These are phyloP conservation scores for Delphinapterus leucas DNA, from an alignment of 2,113 vertebrate genomes.

Conservation along the genomic window DNA sequence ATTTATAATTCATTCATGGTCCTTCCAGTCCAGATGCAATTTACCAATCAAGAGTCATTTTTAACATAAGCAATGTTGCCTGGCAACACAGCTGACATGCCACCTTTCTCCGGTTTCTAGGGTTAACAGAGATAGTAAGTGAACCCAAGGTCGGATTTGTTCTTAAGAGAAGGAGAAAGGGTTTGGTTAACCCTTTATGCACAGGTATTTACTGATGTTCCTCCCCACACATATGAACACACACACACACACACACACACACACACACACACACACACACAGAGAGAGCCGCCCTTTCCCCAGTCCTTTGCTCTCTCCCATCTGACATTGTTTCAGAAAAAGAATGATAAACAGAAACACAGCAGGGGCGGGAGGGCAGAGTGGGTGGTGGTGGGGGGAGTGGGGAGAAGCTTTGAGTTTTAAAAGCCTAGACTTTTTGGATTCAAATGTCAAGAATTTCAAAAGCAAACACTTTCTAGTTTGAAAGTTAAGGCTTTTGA, in stretches of 20 bases:
- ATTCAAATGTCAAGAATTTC: constrained; percentile 9
- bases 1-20: neutral
- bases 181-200: neutral
- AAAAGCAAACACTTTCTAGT: neutral
- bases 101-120: neutral
- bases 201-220: neutral
- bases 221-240: neutral
- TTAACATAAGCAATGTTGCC: neutral
- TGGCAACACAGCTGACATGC: neutral
- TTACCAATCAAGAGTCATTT: neutral
- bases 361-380: too few species aligned
- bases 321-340: neutral
- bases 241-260: neutral
- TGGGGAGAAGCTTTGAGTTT: neutral
- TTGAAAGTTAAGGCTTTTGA: neutral
- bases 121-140: neutral
- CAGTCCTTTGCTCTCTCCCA: neutral
- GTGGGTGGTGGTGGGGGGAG: too few species aligned
- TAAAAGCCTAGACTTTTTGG: neutral
- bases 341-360: neutral
- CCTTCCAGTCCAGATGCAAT: neutral
- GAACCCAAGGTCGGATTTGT: neutral
- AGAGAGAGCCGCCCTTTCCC: neutral
- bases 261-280: neutral
- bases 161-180: neutral